Percentiles rank a stretch among this genome's conserved stretches.
Evolutionary conservation across 2,113 vertebrate species (phyloP).

Genomic region (Callithrix jacchus): DNA sequence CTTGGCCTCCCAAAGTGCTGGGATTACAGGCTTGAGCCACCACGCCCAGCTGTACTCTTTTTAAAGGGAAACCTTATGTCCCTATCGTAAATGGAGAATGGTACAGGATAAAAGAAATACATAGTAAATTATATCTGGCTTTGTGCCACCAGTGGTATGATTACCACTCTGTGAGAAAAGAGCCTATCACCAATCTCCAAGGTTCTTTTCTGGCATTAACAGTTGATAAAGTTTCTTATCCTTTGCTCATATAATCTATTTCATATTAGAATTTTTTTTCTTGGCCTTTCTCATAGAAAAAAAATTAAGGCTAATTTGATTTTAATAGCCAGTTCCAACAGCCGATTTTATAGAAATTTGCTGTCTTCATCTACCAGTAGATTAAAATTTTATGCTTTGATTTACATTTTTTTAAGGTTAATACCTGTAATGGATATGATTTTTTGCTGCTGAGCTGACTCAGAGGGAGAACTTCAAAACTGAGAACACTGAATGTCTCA

Average conservation of each 20-base stretch:
- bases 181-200: neutral
- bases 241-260: neutral
- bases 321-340: constrained; percentile 18
- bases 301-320: neutral
- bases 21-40: no score
- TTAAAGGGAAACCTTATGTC: neutral
- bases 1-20: no score
- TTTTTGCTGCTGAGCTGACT: neutral
- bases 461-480: neutral
- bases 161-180: neutral
- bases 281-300: neutral
- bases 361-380: neutral
- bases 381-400: neutral
- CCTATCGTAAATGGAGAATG: neutral
- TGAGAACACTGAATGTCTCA: neutral
- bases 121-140: neutral
- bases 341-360: constrained; percentile 23
- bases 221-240: neutral
- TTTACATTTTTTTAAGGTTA: neutral
- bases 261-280: neutral
- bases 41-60: neutral
- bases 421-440: neutral
- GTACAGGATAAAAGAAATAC: neutral
- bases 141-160: neutral
- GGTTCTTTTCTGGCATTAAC: neutral